Conservation (phyloP, 2,888 invertebrate species). For the Heteromurus nitidus region DNA sequence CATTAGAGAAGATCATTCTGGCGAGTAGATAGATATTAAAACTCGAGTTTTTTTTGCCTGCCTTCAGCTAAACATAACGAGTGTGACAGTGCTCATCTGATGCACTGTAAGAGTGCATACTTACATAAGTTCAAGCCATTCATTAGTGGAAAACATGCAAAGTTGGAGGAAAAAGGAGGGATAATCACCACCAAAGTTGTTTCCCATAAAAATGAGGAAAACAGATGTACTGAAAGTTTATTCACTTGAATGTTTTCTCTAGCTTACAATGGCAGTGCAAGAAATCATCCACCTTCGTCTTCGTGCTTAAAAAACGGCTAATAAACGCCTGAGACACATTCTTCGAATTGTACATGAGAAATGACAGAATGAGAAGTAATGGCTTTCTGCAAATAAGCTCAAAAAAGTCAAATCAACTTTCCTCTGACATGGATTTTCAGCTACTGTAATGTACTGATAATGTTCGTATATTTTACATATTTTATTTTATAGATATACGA, state of each 20-base stretch:
- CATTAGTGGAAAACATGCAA: no score
- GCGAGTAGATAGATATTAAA: no score
- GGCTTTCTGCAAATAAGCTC: constrained; percentile 29
- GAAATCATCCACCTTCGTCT: not conserved
- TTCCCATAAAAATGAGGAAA: constrained; percentile 33
- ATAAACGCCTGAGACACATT: constrained; percentile 1
- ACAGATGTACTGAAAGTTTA: constrained; percentile 20
- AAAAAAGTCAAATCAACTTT: constrained; percentile 25
- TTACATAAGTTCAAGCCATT: not conserved
- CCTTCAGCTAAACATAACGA: no score
- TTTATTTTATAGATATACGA: not conserved
- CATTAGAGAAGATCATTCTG: no score
- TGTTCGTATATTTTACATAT: no score
- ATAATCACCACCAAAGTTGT: constrained; percentile 34
- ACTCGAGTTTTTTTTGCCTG: no score
- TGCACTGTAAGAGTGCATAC: no score
- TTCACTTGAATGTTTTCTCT: not conserved
- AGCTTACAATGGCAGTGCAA: no score
- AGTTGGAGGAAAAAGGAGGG: constrained; percentile 11
- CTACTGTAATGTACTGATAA: not conserved
- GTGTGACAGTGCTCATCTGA: no score
- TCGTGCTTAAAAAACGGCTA: not conserved
- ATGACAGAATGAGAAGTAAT: constrained; percentile 29
- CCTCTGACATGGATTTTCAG: not conserved
- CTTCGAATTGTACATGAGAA: constrained; percentile 14